Conservation (phyloP, 2,113 vertebrate species). For the Phycodurus eques region DNA sequence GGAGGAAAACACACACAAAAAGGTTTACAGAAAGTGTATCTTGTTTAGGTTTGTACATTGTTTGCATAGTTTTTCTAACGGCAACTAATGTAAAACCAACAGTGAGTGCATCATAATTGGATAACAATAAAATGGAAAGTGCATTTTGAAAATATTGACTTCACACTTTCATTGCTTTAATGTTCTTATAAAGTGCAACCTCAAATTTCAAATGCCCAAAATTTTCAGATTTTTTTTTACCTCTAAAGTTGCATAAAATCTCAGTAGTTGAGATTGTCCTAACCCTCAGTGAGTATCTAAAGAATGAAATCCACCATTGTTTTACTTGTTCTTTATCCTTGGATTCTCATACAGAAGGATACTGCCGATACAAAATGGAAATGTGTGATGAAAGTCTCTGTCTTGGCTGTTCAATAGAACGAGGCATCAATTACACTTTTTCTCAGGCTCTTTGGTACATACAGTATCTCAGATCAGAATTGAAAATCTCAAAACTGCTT, state of each 20-base stretch:
- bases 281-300: neutral
- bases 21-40: slow-evolving; percentile 21
- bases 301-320: neutral
- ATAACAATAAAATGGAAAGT: neutral
- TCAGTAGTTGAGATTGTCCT: neutral
- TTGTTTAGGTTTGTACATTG: slow-evolving; percentile 38
- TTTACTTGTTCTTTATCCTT: neutral
- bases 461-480: neutral
- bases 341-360: neutral
- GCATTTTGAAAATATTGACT: neutral
- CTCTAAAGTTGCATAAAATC: neutral
- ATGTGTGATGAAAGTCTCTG: neutral
- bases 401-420: neutral
- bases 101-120: neutral
- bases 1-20: neutral
- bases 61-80: slow-evolving; percentile 5
- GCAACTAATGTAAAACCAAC: neutral
- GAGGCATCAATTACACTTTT: neutral
- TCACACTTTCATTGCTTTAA: too few relatives aligned
- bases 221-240: neutral
- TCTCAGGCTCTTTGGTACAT: neutral
- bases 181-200: neutral
- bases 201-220: neutral
- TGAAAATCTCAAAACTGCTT: neutral
- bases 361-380: neutral